Evolutionary conservation across 37 sponge, comb jelly and placozoan genomes (phyloP), one percentile per base, ranked within the genome.

Genomic region (Chondrosia reniformis): DNA sequence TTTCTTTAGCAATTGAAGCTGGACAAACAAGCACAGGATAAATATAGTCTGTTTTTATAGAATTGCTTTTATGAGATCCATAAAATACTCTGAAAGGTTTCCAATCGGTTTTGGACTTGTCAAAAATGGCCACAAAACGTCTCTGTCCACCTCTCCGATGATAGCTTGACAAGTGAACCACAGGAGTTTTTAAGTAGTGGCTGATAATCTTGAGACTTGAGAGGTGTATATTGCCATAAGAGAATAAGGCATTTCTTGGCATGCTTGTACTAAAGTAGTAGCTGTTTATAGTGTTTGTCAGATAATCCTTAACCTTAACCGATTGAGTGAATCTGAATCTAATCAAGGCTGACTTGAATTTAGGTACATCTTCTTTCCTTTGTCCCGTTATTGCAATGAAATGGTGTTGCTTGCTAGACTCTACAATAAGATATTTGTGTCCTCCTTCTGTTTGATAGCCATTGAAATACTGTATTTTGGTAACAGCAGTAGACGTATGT

Each of bases 381-480:
- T 40, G 72, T 33, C 72, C 72, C 40, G 42, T 33, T 10, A 69
- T 19, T 36, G 67, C 33, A 36, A 66, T 34, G 39, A 66, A 66
- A 6, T 32, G 32, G 4, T 66, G 34, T 30, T 8, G 9, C 4
- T 40, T 19, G 2, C n/a, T 30, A 1, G 72, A 13, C 3, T 40
- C 41, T 8, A 69, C n/a, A 34, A 69, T 69, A 1, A 69, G 31
- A 44, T 69, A 69, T 13, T 39, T 66, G 9, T 22, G 22, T 12
- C 63, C n/a, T 19, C 67, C 67, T 19, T 66, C 7, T 15, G 5
- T 32, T 9, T 32, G 22, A 40, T 31, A 66, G 17, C 67, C 67
- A 31, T 8, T 28, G 30, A 66, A 33, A 8, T 37, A 36, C 67
- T 66, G 5, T 31, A 66, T 28, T 8, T 31, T 66, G 9, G 67